Percentiles rank a stretch among this genome's conserved stretches.
Evolutionary conservation across 2,888 invertebrate species (phyloP).

Genomic region (Leuctra nigra): DNA sequence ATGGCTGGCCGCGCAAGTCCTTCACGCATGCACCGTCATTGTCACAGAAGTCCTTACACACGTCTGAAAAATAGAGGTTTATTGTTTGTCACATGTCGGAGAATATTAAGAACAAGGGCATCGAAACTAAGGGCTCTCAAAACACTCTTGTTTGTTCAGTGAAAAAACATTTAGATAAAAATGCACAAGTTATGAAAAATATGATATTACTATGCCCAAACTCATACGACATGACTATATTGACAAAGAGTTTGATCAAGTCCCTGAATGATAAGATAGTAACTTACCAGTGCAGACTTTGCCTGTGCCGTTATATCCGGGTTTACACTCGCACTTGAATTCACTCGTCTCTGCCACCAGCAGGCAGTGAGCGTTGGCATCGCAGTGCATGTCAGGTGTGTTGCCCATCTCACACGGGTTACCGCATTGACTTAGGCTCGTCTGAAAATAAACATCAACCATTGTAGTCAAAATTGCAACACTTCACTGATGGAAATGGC

Average conservation of each 20-base stretch:
- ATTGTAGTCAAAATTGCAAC: not conserved
- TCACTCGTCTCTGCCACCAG: conserved; percentile 75
- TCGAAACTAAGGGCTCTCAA: too few relatives aligned
- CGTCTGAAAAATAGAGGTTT: conserved; percentile 56
- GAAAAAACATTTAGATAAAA: too few relatives aligned
- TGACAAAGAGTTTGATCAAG: not conserved
- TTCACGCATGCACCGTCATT: conserved; percentile 86
- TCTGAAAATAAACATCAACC: conserved; percentile 42
- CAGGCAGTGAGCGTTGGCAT: conserved; percentile 80
- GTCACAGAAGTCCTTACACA: conserved; percentile 79
- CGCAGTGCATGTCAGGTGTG: conserved; percentile 70
- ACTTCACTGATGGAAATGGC: not conserved
- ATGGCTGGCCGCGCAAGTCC: conserved; percentile 73
- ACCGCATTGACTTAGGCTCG: conserved; percentile 73
- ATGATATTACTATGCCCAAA: too few relatives aligned
- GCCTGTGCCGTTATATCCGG: conserved; percentile 87
- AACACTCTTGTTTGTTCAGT: too few relatives aligned
- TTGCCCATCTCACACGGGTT: conserved; percentile 85
- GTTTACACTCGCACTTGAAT: conserved; percentile 88
- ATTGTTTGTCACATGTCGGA: too few relatives aligned
- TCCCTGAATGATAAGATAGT: too few relatives aligned
- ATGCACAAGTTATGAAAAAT: not conserved
- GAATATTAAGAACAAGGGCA: not conserved
- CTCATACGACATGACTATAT: too few relatives aligned
- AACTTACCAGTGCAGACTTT: conserved; percentile 62